Percentiles rank a stretch among this genome's conserved stretches.
Conservation (phyloP, 2,888 invertebrate species). For the Leucophenga montana region DNA sequence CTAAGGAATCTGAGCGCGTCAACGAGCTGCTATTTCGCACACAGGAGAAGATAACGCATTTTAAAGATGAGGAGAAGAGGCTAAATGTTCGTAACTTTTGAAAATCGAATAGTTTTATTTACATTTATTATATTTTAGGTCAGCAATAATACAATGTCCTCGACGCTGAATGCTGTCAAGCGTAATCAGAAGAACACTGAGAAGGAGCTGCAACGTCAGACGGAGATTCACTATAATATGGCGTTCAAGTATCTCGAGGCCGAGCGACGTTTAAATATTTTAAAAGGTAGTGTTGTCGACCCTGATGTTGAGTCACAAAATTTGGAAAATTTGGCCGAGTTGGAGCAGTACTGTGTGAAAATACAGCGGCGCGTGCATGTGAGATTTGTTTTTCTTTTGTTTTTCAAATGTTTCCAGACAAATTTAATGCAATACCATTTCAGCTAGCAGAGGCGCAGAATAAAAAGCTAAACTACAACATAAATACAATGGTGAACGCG, state of each 20-base stretch:
- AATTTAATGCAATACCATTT: too few relatives aligned
- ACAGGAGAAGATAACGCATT: constrained; percentile 62
- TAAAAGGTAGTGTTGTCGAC: constrained; percentile 70
- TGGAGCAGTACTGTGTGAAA: constrained; percentile 73
- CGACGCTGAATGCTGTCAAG: constrained; percentile 50
- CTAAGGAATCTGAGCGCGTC: constrained; percentile 63
- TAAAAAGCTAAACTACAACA: constrained; percentile 76
- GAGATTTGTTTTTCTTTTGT: constrained; percentile 15
- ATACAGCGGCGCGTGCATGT: constrained; percentile 72
- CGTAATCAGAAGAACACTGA: constrained; percentile 63
- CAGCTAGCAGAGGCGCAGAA: constrained; percentile 73
- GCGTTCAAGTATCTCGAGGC: constrained; percentile 73
- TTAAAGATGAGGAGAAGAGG: constrained; percentile 62
- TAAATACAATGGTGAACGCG: constrained; percentile 74
- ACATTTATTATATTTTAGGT: constrained; percentile 44
- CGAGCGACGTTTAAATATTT: constrained; percentile 70
- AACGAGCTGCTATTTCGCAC: constrained; percentile 68
- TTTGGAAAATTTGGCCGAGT: constrained; percentile 69
- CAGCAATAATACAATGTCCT: constrained; percentile 56
- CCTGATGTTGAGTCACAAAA: constrained; percentile 68
- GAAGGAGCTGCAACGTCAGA: constrained; percentile 75
- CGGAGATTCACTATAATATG: constrained; percentile 78
- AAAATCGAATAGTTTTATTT: neutral
- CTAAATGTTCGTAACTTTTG: constrained; percentile 42
- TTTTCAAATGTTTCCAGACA: too few relatives aligned